These are phyloP conservation scores for Macrosoma leucophasiata DNA, from an alignment of 2,888 invertebrate genomes.

Conservation along the genomic window DNA sequence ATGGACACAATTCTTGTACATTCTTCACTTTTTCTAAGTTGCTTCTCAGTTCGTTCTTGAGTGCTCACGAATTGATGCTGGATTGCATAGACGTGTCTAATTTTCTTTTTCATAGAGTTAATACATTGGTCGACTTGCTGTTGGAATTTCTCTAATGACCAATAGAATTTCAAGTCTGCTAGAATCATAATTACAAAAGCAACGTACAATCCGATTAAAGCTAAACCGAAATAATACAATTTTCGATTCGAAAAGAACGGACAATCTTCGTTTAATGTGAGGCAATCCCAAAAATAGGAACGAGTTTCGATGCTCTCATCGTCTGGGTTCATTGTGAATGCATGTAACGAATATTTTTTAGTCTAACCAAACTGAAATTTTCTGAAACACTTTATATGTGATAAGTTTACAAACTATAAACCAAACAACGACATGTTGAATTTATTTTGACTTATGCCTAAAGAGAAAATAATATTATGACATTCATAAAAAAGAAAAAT, in stretches of 20 bases:
- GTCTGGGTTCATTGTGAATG: too few relatives aligned
- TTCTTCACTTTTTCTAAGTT: conserved; percentile 39
- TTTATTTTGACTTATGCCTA: too few relatives aligned
- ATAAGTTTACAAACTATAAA: too few relatives aligned
- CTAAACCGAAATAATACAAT: conserved; percentile 45
- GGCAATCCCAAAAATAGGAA: conserved; percentile 56
- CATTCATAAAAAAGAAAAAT: too few relatives aligned
- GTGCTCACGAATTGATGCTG: conserved; percentile 43
- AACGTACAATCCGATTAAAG: conserved; percentile 40
- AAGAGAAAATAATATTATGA: too few relatives aligned
- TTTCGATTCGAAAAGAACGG: conserved; percentile 51
- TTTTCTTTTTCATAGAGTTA: conserved; percentile 44
- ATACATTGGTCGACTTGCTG: conserved; percentile 45
- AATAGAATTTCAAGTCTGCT: conserved; percentile 50
- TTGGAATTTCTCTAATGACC: conserved; percentile 47
- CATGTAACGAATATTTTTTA: too few relatives aligned
- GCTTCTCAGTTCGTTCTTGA: conserved; percentile 47
- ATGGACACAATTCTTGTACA: conserved; percentile 38
- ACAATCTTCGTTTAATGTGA: conserved; percentile 48
- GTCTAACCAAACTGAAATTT: too few relatives aligned
- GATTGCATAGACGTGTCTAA: conserved; percentile 42
- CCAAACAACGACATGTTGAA: too few relatives aligned
- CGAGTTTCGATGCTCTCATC: too few relatives aligned
- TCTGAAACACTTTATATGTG: too few relatives aligned
- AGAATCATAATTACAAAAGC: conserved; percentile 43